phyloP scores from a whole-genome alignment of 2,113 vertebrate genomes.

The Rhegmatorhina hoffmannsi region DNA sequence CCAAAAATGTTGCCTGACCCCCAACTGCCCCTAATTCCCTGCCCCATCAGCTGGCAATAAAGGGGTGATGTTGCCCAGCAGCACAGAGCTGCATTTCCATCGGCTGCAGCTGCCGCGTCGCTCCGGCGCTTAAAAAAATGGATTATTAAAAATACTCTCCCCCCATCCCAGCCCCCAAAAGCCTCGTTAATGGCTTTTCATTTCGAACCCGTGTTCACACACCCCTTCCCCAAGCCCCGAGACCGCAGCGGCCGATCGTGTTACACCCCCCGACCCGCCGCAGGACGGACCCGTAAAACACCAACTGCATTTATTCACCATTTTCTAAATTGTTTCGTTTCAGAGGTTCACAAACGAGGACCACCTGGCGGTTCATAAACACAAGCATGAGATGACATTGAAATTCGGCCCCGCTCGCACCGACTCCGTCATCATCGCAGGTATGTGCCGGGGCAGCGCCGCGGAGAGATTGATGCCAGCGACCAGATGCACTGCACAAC shows the following conservation, averaged over 20 bases:
- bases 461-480: constrained; percentile 58
- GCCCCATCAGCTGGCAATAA: constrained; percentile 24
- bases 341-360: constrained; percentile 99
- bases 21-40: constrained; percentile 53
- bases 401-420: constrained; percentile 96
- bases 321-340: constrained; percentile 43
- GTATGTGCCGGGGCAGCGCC: constrained; percentile 73
- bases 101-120: background rate
- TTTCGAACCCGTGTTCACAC: background rate
- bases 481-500: constrained; percentile 68
- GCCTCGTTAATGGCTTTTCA: background rate
- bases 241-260: background rate
- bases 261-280: background rate
- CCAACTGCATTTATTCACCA: background rate
- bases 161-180: background rate
- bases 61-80: background rate
- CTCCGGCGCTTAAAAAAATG: background rate
- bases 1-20: constrained; percentile 41
- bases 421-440: constrained; percentile 97
- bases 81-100: background rate
- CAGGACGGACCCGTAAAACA: background rate
- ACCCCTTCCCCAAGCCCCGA: background rate
- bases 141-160: background rate
- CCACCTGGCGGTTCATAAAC: constrained; percentile 98
- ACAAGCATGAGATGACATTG: constrained; percentile 98